These are phyloP conservation scores for Chascanopsetta lugubris DNA, from an alignment of 2,113 vertebrate genomes.

Conservation along the genomic window DNA sequence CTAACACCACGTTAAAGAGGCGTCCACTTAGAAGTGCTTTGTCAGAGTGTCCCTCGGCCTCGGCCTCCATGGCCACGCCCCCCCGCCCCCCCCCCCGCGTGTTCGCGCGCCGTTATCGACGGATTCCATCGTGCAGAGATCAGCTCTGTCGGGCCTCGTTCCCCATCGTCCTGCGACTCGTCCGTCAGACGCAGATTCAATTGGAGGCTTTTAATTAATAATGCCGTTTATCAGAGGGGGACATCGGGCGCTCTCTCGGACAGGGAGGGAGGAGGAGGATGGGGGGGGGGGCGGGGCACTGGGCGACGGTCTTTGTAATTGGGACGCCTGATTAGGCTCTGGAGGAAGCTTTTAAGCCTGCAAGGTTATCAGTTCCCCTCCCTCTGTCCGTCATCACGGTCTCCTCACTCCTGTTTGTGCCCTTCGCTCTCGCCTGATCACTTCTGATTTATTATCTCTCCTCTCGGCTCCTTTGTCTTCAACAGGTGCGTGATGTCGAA, in stretches of 20 bases:
- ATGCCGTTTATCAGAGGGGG: slow-evolving; percentile 79
- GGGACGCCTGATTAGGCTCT: slow-evolving; percentile 79
- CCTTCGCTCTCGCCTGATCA: slow-evolving; percentile 55
- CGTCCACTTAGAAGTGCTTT: not conserved
- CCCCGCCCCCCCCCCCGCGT: too few species aligned
- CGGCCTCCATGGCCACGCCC: slow-evolving; percentile 45
- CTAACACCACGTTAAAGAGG: not conserved
- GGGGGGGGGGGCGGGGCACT: slow-evolving; percentile 49
- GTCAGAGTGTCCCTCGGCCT: slow-evolving; percentile 24
- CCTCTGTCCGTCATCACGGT: slow-evolving; percentile 77
- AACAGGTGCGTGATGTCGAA: slow-evolving; percentile 56
- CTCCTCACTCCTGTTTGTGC: slow-evolving; percentile 56
- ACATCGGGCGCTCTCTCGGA: slow-evolving; percentile 77
- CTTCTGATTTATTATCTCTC: slow-evolving; percentile 45
- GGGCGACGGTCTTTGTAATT: slow-evolving; percentile 79
- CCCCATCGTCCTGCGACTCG: slow-evolving; percentile 72
- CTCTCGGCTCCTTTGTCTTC: slow-evolving; percentile 17
- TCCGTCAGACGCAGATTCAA: slow-evolving; percentile 82
- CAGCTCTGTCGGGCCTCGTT: slow-evolving; percentile 68
- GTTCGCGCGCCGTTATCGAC: slow-evolving; percentile 61
- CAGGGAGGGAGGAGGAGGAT: too few species aligned
- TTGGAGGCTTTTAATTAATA: slow-evolving; percentile 84
- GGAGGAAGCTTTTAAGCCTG: slow-evolving; percentile 81
- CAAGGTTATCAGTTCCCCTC: slow-evolving; percentile 83
- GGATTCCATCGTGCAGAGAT: slow-evolving; percentile 70